Percentiles rank a stretch among this genome's conserved stretches.
These are phyloP conservation scores for Myocastor coypus DNA, from an alignment of 2,113 vertebrate genomes.

Conservation along the genomic window DNA sequence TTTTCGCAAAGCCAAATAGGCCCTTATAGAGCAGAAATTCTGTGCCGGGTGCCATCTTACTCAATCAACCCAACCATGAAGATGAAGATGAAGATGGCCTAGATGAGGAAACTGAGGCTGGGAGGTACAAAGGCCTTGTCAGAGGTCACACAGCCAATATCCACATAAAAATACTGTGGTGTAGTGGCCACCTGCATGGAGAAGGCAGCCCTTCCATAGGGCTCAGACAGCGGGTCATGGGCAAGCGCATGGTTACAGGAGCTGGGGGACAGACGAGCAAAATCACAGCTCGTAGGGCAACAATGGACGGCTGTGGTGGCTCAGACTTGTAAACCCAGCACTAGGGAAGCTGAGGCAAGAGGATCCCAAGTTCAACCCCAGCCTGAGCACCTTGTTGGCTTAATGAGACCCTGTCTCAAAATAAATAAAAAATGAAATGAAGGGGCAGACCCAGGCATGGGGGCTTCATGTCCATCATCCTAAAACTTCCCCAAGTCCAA, in stretches of 20 bases:
- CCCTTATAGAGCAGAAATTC: neutral
- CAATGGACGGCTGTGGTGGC: neutral
- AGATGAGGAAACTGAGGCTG: neutral
- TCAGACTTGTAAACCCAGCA: neutral
- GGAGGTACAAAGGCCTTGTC: neutral
- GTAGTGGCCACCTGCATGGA: fast-evolving
- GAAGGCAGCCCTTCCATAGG: neutral
- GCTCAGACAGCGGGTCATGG: neutral
- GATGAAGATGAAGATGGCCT: neutral
- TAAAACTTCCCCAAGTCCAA: neutral
- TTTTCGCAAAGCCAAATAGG: neutral
- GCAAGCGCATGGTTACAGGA: neutral
- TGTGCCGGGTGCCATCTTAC: fast-evolving
- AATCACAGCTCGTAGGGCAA: neutral
- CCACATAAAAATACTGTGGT: fast-evolving
- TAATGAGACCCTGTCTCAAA: neutral
- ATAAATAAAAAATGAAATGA: neutral
- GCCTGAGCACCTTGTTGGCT: neutral
- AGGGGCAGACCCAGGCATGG: neutral
- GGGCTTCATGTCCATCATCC: neutral
- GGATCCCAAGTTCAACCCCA: neutral
- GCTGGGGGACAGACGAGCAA: neutral
- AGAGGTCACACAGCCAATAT: fast-evolving
- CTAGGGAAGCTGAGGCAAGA: neutral
- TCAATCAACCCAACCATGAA: fast-evolving